Evolutionary conservation across 2,888 invertebrate genomes (phyloP).

Genomic region (Xestobium rufovillosum): DNA sequence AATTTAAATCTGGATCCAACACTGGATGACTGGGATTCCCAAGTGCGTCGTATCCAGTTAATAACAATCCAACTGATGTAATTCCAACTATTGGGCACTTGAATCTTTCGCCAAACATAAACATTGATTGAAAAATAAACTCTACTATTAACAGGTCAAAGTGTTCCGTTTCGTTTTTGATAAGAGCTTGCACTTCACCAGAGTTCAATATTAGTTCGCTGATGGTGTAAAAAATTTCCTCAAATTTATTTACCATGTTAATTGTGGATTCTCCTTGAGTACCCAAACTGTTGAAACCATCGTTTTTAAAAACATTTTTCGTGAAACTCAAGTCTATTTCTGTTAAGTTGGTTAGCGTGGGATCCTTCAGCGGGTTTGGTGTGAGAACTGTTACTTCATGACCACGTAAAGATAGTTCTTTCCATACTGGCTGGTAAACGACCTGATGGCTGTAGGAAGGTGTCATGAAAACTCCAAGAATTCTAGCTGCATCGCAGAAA

Average conservation of each 20-base stretch:
- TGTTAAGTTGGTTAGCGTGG: constrained; percentile 36
- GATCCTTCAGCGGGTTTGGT: constrained; percentile 39
- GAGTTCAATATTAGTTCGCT: constrained; percentile 23
- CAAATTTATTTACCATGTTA: constrained; percentile 18
- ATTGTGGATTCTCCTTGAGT: constrained; percentile 13
- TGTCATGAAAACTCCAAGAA: constrained; percentile 41
- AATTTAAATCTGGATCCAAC: constrained; percentile 32
- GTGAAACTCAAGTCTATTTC: constrained; percentile 39
- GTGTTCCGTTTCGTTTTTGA: constrained; percentile 27
- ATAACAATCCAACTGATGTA: constrained; percentile 28
- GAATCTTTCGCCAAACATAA: constrained; percentile 33
- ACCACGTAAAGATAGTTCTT: constrained; percentile 42
- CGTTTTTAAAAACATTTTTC: constrained; percentile 26
- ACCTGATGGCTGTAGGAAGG: constrained; percentile 47
- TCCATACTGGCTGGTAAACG: constrained; percentile 42
- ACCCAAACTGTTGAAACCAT: constrained; percentile 15
- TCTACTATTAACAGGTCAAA: constrained; percentile 36
- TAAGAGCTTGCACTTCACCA: constrained; percentile 28
- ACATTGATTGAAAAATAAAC: constrained; percentile 28
- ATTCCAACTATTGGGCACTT: constrained; percentile 37
- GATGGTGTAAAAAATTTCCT: constrained; percentile 15
- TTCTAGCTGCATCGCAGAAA: constrained; percentile 32
- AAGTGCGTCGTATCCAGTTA: constrained; percentile 26
- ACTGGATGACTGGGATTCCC: constrained; percentile 36
- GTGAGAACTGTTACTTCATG: constrained; percentile 46